Evolutionary conservation across 2,113 vertebrate genomes (phyloP).

Genomic region (Syngnathus scovelli): DNA sequence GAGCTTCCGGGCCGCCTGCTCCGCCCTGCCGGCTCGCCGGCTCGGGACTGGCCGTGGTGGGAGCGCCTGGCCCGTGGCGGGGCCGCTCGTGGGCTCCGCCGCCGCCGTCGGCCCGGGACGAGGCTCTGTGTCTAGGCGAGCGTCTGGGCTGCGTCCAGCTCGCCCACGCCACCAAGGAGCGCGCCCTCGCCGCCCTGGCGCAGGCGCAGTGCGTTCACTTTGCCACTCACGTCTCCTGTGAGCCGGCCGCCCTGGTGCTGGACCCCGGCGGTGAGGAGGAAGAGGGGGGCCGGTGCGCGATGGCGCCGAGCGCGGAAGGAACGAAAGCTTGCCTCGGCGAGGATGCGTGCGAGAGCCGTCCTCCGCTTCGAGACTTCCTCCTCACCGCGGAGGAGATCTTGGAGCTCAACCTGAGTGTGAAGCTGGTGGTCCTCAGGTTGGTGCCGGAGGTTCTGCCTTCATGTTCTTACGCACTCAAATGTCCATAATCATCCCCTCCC

Average conservation of each 20-base stretch:
- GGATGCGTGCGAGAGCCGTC: conserved; percentile 80
- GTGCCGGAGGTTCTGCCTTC: not conserved
- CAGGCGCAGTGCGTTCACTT: conserved; percentile 94
- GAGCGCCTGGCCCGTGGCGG: conserved; percentile 85
- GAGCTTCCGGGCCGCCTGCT: conserved; percentile 55
- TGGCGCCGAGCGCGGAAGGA: conserved; percentile 17
- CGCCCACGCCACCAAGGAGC: conserved; percentile 85
- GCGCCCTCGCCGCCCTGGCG: conserved; percentile 79
- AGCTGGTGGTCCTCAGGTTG: conserved; percentile 84
- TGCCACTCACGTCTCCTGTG: conserved; percentile 93
- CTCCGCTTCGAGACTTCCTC: conserved; percentile 87
- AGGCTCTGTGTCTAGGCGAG: conserved; percentile 85
- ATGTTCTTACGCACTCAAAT: not conserved
- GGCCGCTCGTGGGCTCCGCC: conserved; percentile 93
- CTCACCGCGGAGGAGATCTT: conserved; percentile 89
- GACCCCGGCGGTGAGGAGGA: conserved; percentile 62
- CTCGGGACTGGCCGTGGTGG: conserved; percentile 84
- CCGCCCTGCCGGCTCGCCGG: conserved; percentile 73
- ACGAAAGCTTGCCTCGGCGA: conserved; percentile 57
- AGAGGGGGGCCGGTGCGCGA: conserved; percentile 6
- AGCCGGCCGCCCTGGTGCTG: conserved; percentile 85
- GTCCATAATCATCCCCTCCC: not conserved
- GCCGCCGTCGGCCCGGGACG: conserved; percentile 89
- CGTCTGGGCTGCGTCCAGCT: conserved; percentile 87
- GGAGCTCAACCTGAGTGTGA: conserved; percentile 80